Evolutionary conservation across 2,797 vertebrate genomes (phyloP), one percentile per base, ranked within the genome.

Genomic region (Sebastes nivosus): DNA sequence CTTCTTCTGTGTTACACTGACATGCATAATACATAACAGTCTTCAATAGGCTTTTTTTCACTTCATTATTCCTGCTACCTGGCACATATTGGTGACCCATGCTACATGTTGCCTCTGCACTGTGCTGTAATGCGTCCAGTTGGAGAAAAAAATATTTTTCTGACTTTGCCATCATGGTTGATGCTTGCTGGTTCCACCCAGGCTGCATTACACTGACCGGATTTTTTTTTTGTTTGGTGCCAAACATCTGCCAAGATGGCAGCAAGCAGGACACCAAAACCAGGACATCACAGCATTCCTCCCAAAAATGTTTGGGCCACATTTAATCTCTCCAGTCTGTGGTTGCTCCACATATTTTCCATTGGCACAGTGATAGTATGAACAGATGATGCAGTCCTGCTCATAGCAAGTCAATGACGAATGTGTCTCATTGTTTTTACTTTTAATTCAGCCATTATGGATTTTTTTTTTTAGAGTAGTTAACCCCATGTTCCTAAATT

Each of bases 161-260:
- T 72, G 16, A 34, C 29, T 68, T 1, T 52, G 29, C 73, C 52
- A 61, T 67, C 34, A 30, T 18, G 29, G 20, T 50, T 73, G 70
- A 29, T 58, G 58, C n/a, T 76, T 54, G n/a, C 46, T 61, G 59
- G 14, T 18, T 71, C 32, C 55, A 57, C 22, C n/a, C 57, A 32
- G 66, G 52, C 8, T 20, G 3, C 61, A 29, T 36, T 12, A 63
- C 58, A 66, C 24, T 58, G 36, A 24, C 57, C 12, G 9, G 11
- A 64, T 60, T 78, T 80, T 1, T 38, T 22, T 22, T 54, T 54
- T 24, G 9, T 65, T 22, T 12, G 64, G 32, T 84, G 88, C 74
- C 60, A 78, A 67, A 78, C 72, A 75, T 82, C 81, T 78, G 77
- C 77, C 72, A 71, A 61, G 24, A 75, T 82, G 77, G 74, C 79